Conservation (phyloP, 2,113 vertebrate genomes). For the Regulus satrapa region DNA sequence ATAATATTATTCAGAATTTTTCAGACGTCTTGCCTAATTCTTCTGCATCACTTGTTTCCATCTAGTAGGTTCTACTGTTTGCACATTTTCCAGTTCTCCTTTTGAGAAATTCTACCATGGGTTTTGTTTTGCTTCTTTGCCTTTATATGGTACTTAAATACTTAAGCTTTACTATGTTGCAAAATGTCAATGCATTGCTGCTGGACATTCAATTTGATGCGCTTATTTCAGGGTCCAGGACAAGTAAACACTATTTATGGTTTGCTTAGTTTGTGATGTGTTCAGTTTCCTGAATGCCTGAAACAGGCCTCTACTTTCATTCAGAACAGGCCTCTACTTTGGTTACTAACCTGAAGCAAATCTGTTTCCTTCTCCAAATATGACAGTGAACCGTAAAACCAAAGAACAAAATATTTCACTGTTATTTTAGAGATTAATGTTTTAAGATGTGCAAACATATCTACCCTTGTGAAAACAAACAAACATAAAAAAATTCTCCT, state of each 20-base stretch:
- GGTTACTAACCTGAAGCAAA: not conserved
- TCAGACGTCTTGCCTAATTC: not conserved
- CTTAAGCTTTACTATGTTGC: not conserved
- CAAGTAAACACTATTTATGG: not conserved
- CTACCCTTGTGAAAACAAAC: not conserved
- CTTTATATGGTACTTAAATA: not conserved
- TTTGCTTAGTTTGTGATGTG: not conserved
- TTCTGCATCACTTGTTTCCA: not conserved
- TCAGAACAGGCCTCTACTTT: not conserved
- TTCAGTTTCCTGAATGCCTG: not conserved
- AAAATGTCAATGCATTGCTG: not conserved
- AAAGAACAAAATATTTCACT: not conserved
- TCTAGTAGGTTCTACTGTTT: not conserved
- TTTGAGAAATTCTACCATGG: not conserved
- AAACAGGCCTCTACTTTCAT: not conserved
- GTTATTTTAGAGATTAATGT: not conserved
- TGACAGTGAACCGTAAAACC: not conserved
- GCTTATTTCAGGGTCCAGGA: not conserved
- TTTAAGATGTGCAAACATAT: not conserved
- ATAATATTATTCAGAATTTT: not conserved
- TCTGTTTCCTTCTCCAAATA: not conserved
- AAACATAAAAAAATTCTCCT: not conserved
- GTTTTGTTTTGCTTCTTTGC: not conserved
- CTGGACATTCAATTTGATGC: not conserved
- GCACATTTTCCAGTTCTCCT: not conserved